phyloP scores from a whole-genome alignment of 2,113 vertebrate genomes.

The Recurvirostra avosetta region DNA sequence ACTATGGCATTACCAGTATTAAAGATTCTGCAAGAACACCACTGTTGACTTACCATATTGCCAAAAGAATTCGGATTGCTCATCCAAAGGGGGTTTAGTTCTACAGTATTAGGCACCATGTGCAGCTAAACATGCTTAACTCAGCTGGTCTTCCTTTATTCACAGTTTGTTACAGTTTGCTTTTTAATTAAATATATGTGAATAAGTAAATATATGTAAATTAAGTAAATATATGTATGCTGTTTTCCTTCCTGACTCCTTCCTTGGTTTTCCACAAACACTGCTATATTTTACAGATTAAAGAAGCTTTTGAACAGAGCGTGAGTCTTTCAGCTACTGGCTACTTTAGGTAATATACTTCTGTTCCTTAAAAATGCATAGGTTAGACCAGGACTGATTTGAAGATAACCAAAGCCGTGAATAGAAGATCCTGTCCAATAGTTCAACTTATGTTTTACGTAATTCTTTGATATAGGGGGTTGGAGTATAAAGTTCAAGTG shows the following conservation, averaged over 20 bases:
- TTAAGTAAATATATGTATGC: neutral
- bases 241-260: neutral
- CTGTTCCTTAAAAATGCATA: neutral
- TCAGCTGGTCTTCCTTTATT: neutral
- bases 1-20: neutral
- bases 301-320: slow-evolving; percentile 78
- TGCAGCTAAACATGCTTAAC: neutral
- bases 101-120: neutral
- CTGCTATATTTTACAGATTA: slow-evolving; percentile 67
- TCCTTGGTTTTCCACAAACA: neutral
- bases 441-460: neutral
- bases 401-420: neutral
- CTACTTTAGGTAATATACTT: slow-evolving; percentile 80
- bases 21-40: neutral
- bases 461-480: neutral
- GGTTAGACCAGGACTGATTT: neutral
- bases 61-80: neutral
- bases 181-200: neutral
- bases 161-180: neutral
- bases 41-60: neutral
- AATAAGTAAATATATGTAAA: neutral
- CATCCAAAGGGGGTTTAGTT: neutral
- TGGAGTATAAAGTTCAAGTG: neutral
- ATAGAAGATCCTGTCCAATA: neutral
- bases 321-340: slow-evolving; percentile 89